Percentiles rank a stretch among this genome's conserved stretches.
Evolutionary conservation across 2,888 invertebrate genomes (phyloP).

Genomic region (Lypha dubia): DNA sequence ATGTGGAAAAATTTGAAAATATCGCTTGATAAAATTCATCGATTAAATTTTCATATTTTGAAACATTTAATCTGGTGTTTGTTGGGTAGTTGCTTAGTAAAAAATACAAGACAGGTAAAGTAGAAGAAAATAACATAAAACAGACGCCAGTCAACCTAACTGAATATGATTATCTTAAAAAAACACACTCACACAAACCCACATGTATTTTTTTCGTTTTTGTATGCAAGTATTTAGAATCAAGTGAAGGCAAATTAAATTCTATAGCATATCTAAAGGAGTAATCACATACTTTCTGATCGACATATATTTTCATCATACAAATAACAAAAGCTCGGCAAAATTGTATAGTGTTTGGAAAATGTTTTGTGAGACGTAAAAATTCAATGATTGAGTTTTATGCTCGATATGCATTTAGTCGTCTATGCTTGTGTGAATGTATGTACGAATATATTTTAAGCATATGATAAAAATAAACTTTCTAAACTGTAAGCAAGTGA

Average conservation of each 20-base stretch:
- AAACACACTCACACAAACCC: constrained; percentile 30
- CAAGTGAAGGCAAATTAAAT: constrained; percentile 37
- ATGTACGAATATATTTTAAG: constrained; percentile 29
- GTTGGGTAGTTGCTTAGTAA: neutral
- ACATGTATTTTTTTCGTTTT: neutral
- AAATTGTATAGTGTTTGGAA: constrained; percentile 33
- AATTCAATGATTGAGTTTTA: constrained; percentile 72
- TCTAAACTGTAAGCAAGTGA: constrained; percentile 34
- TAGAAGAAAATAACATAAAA: constrained; percentile 20
- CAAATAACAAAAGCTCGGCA: constrained; percentile 50
- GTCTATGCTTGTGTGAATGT: no score
- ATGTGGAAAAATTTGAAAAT: no score
- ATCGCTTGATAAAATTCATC: no score
- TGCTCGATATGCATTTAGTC: constrained; percentile 56
- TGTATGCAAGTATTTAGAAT: neutral
- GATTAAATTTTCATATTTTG: no score
- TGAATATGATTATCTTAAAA: constrained; percentile 69
- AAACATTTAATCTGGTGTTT: no score
- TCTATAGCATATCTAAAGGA: constrained; percentile 47
- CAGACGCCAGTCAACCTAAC: constrained; percentile 71
- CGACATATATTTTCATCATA: constrained; percentile 17
- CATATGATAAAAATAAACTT: constrained; percentile 62
- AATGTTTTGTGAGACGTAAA: constrained; percentile 41
- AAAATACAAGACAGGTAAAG: constrained; percentile 1
- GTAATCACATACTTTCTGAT: constrained; percentile 10